phyloP scores from a whole-genome alignment of 2,113 vertebrate genomes.

The Rhea pennata region DNA sequence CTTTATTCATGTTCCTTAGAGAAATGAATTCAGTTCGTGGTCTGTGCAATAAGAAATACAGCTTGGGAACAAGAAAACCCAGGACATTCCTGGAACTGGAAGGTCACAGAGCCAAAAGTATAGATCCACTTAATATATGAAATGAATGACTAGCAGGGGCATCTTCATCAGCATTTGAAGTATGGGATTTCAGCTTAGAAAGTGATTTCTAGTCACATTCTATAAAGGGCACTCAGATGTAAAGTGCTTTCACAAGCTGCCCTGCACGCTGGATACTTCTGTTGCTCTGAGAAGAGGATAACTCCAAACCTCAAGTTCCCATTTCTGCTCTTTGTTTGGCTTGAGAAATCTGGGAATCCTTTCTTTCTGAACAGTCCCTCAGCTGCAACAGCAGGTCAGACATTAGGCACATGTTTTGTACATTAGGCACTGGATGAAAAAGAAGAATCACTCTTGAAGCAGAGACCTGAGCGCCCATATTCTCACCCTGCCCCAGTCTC shows the following conservation, averaged over 20 bases:
- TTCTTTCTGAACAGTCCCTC: neutral
- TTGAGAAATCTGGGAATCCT: neutral
- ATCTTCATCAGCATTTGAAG: conserved; percentile 15
- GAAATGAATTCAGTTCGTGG: conserved; percentile 23
- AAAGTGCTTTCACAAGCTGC: neutral
- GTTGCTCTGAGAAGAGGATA: neutral
- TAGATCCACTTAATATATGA: conserved; percentile 28
- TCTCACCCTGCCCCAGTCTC: accelerated
- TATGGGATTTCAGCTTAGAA: neutral
- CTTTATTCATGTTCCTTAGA: conserved; percentile 55
- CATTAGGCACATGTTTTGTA: neutral
- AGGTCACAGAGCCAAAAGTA: conserved; percentile 40
- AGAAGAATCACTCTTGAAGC: neutral
- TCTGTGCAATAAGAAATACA: conserved; percentile 39
- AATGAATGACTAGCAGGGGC: neutral
- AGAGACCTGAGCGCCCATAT: neutral
- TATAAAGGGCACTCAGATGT: neutral
- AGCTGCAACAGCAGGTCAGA: neutral
- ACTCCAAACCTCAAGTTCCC: neutral
- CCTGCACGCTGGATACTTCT: neutral
- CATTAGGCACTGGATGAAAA: neutral
- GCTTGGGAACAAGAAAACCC: neutral
- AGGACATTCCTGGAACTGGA: conserved; percentile 26
- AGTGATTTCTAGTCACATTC: neutral
- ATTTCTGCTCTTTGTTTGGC: neutral